Evolutionary conservation across 2,113 vertebrate genomes (phyloP).

Genomic region (Picathartes gymnocephalus): DNA sequence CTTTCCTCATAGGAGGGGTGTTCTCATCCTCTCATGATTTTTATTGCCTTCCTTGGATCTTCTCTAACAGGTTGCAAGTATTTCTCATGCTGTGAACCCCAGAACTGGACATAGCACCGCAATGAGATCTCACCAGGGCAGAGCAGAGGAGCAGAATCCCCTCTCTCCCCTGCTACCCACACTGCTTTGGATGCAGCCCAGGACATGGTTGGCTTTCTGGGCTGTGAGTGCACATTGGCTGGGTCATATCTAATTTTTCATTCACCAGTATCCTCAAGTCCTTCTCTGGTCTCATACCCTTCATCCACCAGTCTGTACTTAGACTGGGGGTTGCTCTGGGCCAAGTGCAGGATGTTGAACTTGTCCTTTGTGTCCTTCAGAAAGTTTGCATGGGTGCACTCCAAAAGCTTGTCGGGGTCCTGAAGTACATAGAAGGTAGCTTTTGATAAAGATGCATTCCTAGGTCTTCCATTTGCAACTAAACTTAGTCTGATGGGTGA

Average conservation of each 20-base stretch:
- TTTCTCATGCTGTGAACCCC: neutral
- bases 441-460: neutral
- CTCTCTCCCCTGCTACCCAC: neutral
- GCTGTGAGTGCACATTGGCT: neutral
- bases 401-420: neutral
- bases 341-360: neutral
- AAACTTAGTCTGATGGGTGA: neutral
- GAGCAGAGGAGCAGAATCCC: neutral
- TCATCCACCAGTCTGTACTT: neutral
- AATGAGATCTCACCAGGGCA: neutral
- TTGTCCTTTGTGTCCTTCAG: neutral
- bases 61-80: neutral
- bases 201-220: accelerated
- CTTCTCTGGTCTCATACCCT: neutral
- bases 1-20: neutral
- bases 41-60: neutral
- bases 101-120: neutral
- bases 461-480: neutral
- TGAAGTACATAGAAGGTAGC: neutral
- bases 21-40: neutral
- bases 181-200: neutral
- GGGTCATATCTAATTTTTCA: neutral
- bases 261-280: neutral
- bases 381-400: neutral
- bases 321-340: neutral